These are phyloP conservation scores for Halichondria panicea DNA, from an alignment of 37 sponge, comb jelly and placozoan species.

Conservation along the genomic window DNA sequence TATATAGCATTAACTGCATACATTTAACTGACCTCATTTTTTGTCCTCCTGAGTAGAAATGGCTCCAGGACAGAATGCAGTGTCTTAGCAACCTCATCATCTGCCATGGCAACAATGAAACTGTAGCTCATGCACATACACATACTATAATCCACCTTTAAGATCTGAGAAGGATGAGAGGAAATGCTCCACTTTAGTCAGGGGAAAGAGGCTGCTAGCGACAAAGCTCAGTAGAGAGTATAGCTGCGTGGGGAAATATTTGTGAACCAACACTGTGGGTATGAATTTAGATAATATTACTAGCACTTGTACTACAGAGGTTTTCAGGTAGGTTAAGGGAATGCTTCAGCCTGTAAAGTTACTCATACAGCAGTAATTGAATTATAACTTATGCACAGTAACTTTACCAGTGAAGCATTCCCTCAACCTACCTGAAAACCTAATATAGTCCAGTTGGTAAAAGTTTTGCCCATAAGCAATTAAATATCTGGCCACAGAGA, in stretches of 20 bases:
- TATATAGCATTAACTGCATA: not conserved
- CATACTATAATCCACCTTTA: constrained; percentile 19
- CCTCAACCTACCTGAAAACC: no score
- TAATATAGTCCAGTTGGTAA: no score
- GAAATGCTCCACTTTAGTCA: constrained; percentile 34
- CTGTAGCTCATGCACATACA: not conserved
- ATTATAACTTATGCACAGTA: no score
- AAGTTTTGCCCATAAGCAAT: no score
- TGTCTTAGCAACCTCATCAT: constrained; percentile 29
- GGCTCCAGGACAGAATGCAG: constrained; percentile 70
- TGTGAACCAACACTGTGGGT: no score
- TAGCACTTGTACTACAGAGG: no score
- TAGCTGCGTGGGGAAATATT: constrained; percentile 20
- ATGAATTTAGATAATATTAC: no score
- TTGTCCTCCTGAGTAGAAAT: constrained; percentile 65
- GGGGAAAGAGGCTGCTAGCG: constrained; percentile 37
- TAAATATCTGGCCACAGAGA: no score
- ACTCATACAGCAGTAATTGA: no score
- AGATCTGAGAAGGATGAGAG: constrained; percentile 17
- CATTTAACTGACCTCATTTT: constrained; percentile 43
- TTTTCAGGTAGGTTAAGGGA: no score
- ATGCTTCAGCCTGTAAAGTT: no score
- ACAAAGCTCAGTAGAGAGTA: constrained; percentile 80
- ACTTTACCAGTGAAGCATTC: no score
- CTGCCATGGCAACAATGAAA: constrained; percentile 1